Evolutionary conservation across 2,113 vertebrate species (phyloP).

Genomic region (Cercopithecus mona): DNA sequence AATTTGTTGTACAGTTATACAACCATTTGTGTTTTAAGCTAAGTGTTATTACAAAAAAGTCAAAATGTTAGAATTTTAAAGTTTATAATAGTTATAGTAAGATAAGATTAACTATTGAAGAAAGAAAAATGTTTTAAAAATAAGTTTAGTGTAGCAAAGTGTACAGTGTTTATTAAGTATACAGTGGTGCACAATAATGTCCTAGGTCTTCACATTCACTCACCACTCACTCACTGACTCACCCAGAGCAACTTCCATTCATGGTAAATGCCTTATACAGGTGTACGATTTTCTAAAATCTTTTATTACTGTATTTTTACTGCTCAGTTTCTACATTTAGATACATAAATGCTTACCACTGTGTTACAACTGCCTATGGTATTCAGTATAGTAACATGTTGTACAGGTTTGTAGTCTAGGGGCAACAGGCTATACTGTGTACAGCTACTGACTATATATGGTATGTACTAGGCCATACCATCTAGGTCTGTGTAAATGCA

Average conservation of each 20-base stretch:
- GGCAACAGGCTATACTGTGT: background rate
- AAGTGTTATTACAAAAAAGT: background rate
- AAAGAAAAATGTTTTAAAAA: background rate
- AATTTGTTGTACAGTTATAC: background rate
- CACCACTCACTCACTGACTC: background rate
- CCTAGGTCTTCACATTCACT: background rate
- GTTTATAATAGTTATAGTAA: background rate
- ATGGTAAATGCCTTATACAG: background rate
- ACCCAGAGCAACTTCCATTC: background rate
- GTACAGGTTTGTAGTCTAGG: background rate
- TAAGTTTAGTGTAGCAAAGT: background rate
- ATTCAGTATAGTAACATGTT: background rate
- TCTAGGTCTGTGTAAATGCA: background rate
- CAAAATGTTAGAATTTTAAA: background rate
- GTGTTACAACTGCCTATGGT: background rate
- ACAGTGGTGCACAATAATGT: background rate
- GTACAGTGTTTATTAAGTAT: background rate
- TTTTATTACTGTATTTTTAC: background rate
- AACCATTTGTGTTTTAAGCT: background rate
- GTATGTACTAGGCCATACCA: background rate
- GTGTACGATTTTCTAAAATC: background rate
- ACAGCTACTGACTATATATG: background rate
- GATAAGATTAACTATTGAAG: background rate
- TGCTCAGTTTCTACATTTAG: background rate
- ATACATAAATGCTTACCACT: background rate